Evolutionary conservation across 2,113 vertebrate genomes (phyloP), one percentile per base, ranked within the genome.

Genomic region (Montifringilla adamsi): DNA sequence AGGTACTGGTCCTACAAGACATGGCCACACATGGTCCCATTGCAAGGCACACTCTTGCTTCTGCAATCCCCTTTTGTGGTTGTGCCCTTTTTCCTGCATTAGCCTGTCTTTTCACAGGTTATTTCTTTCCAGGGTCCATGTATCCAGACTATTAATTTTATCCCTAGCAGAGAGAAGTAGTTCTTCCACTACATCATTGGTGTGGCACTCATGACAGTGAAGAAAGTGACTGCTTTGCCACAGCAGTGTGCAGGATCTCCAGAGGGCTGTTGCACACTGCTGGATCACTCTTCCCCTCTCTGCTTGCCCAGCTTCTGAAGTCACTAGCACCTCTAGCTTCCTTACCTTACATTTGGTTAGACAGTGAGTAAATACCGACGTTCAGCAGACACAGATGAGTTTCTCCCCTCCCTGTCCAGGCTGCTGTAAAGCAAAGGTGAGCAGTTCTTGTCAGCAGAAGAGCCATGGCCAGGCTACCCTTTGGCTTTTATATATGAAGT

Each of bases 11-110:
- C 44, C 39, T 63, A 26, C 20, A 58, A 44, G 27, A 35, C 31
- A 6, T 0, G 1, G 15, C 59, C 31, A 37, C 1, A 11, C 70
- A 21, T 4, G 2, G 39, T 22, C 46, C 60, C 2, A 3, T 20
- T 0, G 0, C 60, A 78, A 37, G 46, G 56, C 39, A 53, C 26
- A 23, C 7, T 7, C 46, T 44, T 69, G 9, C 50, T 68, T 64
- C 69, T 37, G 33, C 39, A 67, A 28, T 39, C 19, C 24, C 10
- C 23, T 19, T 64, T 68, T 23, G 35, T 43, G 37, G 23, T 63
- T 80, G 27, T 15, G 37, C 64, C 39, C 23, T 23, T 68, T 60
- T 76, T 33, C 46, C 44, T 47, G 24, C 35, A 30, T 68, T 85
- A 63, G 27, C 19, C 49, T 73, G 44, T 64, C 10, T 17, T 77